phyloP scores from a whole-genome alignment of 1,140 invertebrate species.

The Drosophila lacteicornis region DNA sequence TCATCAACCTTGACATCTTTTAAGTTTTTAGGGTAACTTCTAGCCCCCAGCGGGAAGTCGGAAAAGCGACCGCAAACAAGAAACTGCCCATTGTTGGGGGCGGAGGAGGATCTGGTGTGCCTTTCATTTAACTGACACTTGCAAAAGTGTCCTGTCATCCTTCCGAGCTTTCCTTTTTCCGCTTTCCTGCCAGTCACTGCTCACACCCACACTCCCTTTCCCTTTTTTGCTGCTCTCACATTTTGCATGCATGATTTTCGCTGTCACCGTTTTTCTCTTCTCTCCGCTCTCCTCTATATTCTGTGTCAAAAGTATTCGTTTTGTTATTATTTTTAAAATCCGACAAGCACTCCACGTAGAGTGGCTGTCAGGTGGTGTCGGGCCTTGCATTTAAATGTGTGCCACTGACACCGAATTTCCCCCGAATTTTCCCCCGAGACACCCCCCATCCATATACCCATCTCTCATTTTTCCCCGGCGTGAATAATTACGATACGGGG shows the following conservation, averaged over 20 bases:
- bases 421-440: conserved; percentile 3
- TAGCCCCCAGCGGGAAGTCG: conserved; percentile 12
- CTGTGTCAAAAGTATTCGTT: conserved; percentile 37
- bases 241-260: conserved; percentile 74
- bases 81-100: conserved; percentile 30
- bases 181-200: conserved; percentile 4
- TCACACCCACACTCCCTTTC: conserved; percentile 13
- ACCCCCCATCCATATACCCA: no score
- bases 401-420: conserved; percentile 53
- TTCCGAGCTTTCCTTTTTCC: conserved; percentile 13
- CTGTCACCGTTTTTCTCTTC: conserved; percentile 18
- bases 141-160: conserved; percentile 77
- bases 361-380: conserved; percentile 81
- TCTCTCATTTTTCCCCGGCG: conserved; percentile 4
- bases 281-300: conserved; percentile 2
- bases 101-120: conserved; percentile 20
- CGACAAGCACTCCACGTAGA: conserved; percentile 77
- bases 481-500: conserved; percentile 38
- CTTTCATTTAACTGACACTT: conserved; percentile 68
- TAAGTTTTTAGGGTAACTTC: conserved; percentile 47
- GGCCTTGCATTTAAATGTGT: conserved; percentile 52
- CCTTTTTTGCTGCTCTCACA: conserved; percentile 52
- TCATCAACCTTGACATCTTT: conserved; percentile 77
- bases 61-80: conserved; percentile 30
- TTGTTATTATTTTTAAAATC: conserved; percentile 70